A percentile compares a stretch with the other conserved stretches of the same genome.
phyloP scores from a whole-genome alignment of 1,140 invertebrate genomes.

The Batillaria attramentaria region DNA sequence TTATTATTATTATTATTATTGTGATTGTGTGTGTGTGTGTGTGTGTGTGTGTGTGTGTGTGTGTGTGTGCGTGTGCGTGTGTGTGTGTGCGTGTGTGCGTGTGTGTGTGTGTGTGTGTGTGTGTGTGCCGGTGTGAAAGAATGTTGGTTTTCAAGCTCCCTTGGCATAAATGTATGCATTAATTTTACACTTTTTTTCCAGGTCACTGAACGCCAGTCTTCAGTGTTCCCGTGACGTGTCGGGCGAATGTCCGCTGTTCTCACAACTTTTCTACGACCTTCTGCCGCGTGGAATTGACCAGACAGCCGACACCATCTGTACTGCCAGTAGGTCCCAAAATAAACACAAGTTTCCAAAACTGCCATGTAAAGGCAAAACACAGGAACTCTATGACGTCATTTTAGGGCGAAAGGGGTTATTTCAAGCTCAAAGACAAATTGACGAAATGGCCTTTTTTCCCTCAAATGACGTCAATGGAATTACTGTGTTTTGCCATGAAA shows the following conservation, averaged over 20 bases:
- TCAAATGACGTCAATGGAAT: no score
- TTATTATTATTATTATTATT: neutral
- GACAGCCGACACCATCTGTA: slow-evolving; percentile 44
- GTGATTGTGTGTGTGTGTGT: neutral
- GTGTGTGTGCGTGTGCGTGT: neutral
- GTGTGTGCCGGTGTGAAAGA: neutral
- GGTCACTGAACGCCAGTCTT: slow-evolving; percentile 46
- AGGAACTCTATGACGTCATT: no score
- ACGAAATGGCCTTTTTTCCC: no score
- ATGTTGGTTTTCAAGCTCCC: no score
- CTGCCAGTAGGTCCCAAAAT: slow-evolving; percentile 29
- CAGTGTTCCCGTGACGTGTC: slow-evolving; percentile 38
- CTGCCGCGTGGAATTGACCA: slow-evolving; percentile 42
- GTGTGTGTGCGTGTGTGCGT: neutral
- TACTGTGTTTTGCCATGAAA: no score
- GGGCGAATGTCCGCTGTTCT: slow-evolving; percentile 39
- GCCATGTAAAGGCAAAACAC: no score
- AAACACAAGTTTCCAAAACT: no score
- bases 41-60: neutral
- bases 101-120: neutral
- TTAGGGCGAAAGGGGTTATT: no score
- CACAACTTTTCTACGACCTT: slow-evolving; percentile 44
- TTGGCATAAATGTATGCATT: neutral
- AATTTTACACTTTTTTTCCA: slow-evolving; percentile 8
- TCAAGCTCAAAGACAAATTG: no score